These are phyloP conservation scores for Ctena decussata DNA, from an alignment of 2,888 invertebrate genomes.

Conservation along the genomic window DNA sequence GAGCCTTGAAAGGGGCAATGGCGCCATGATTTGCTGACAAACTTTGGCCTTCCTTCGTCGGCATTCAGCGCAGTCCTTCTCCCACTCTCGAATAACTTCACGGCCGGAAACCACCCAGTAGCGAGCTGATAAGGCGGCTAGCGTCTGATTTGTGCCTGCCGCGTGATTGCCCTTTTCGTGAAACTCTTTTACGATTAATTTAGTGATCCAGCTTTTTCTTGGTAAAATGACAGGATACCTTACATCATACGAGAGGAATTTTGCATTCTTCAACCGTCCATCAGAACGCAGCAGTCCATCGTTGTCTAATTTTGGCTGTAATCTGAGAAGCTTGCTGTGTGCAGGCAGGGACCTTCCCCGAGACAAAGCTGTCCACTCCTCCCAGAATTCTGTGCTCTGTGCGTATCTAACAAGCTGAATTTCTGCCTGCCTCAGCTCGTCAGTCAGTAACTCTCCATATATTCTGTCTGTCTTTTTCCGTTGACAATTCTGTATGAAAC, in stretches of 20 bases:
- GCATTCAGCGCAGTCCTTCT: background rate
- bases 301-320: background rate
- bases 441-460: no score
- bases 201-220: background rate
- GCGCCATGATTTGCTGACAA: no score
- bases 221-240: no score
- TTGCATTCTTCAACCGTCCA: no score
- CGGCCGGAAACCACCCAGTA: background rate
- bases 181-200: background rate
- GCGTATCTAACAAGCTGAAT: no score
- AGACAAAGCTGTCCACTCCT: background rate
- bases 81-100: no score
- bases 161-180: background rate
- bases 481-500: no score
- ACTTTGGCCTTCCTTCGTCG: background rate
- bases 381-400: background rate
- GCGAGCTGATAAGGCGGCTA: background rate
- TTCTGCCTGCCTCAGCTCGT: no score
- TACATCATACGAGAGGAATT: no score
- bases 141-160: background rate
- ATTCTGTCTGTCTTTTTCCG: no score
- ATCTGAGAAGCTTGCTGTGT: background rate
- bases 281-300: background rate
- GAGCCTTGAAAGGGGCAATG: background rate
- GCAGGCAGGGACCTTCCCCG: no score